Base-by-base conservation (phyloP, 2,888 invertebrate species). In the Hydroisotoma schaefferi region DNA sequence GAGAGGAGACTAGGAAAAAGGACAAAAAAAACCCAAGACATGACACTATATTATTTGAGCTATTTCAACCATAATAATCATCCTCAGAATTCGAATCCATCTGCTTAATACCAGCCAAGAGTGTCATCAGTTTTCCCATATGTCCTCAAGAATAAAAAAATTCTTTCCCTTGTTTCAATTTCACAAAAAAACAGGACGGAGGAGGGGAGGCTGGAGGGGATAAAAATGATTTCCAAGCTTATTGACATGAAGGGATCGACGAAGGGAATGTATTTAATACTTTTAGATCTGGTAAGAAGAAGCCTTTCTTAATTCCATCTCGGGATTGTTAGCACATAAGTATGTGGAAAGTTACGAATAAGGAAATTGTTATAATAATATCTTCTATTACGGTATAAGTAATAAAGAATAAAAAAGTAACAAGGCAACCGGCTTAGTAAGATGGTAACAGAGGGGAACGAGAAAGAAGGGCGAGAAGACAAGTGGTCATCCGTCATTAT, bases 401-500 rank as follows among this genome's bases (percentile, higher is more conserved):
- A n/a, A n/a, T n/a, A n/a, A n/a, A n/a, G n/a, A n/a, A n/a, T n/a
- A n/a, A n/a, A n/a, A n/a, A n/a, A n/a, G n/a, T n/a, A n/a, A n/a
- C n/a, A n/a, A n/a, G n/a, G n/a, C n/a, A n/a, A n/a, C n/a, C n/a
- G n/a, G n/a, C n/a, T n/a, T n/a, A n/a, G n/a, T n/a, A 23, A n/a
- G 2, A 25, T 2, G n/a, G 37, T 22, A 15, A 10, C 27, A 20
- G 44, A n/a, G 44, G 44, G 23, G 44, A 44, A 25, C 22, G 12
- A 52, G 52, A 33, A 55, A 15, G 25, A 46, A 15, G 23, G 20
- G 27, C 18, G 12, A 49, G 37, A 12, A 54, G 51, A 48, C 25
- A 47, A 58, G 58, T 49, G 53, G 55, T 44, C 55, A 64, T 64
- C 64, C 61, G 64, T 64, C 64, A 64, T 64, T 15, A 46, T 25